phyloP scores from a whole-genome alignment of 2,113 vertebrate species.

The Hucho hucho region DNA sequence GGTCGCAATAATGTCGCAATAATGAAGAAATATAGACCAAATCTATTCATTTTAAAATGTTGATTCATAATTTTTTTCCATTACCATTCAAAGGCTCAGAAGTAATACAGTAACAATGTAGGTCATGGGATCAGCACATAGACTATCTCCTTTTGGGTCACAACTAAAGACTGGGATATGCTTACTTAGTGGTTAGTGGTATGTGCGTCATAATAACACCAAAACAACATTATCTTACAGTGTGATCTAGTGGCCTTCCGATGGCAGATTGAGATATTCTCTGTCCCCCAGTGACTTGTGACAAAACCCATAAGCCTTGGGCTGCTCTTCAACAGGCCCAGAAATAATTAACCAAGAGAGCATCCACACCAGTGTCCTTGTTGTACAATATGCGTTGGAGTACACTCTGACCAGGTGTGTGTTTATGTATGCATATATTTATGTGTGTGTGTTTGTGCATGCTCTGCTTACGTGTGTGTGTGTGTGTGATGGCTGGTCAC shows the following conservation, averaged over 20 bases:
- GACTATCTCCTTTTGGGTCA: too few species aligned
- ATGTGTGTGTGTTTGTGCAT: slow-evolving; percentile 7
- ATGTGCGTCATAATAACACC: too few species aligned
- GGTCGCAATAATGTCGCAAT: too few species aligned
- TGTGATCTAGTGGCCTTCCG: background rate
- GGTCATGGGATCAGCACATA: too few species aligned
- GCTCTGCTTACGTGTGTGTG: background rate
- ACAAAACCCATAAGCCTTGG: slow-evolving; percentile 10
- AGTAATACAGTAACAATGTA: too few species aligned
- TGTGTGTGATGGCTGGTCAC: background rate
- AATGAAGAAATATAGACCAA: too few species aligned
- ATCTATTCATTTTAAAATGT: too few species aligned
- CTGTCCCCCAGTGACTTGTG: slow-evolving; percentile 12
- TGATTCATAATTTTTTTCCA: too few species aligned
- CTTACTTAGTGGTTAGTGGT: too few species aligned
- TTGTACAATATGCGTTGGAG: background rate
- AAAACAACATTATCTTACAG: too few species aligned
- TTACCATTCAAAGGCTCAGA: too few species aligned
- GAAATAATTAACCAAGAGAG: slow-evolving; percentile 54
- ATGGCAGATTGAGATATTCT: background rate
- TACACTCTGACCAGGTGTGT: background rate
- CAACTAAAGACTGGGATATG: too few species aligned
- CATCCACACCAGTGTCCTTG: slow-evolving; percentile 2
- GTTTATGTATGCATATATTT: background rate
- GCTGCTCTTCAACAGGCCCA: slow-evolving; percentile 43